Evolutionary conservation across 2,113 vertebrate genomes (phyloP), one percentile per base, ranked within the genome.

Genomic region (Gallinago jamesoni): DNA sequence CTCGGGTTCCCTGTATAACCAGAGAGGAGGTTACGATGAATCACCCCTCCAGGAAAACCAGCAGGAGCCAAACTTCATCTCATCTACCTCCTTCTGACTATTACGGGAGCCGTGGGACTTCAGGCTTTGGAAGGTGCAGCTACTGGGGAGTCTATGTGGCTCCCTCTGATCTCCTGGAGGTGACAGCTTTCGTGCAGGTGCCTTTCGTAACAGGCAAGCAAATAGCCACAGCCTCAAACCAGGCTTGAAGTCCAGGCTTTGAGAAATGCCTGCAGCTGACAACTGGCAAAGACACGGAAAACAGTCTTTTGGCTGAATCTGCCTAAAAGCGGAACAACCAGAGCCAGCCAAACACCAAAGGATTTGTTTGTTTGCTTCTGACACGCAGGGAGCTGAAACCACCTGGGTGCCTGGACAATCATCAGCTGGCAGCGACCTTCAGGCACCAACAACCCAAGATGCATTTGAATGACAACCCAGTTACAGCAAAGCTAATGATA

Each of bases 381-480:
- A 89, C 89, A 92, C 30, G 28, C 64, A 45, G 30, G 37, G 91
- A 80, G 69, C 56, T 68, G 67, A 84, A 92, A 82, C 57, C 68
- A 93, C 92, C 86, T 87, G 73, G 86, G 18, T 84, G 64, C 85
- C 68, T 31, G 77, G 86, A 90, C 89, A 84, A 50, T n/a, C 73
- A 75, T 89, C 88, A 82, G 62, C 92, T 93, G 92, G 76, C 73
- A 94, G 16, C 31, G 50, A 7, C 0, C 0, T 45, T 76, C 81
- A 87, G 77, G 62, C 89, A 91, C 53, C 66, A 66, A 27, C 83
- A 95, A 53, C 41, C 20, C n/a, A 37, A 76, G 76, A 69, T 52
- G 63, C 33, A 59, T 67, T 37, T 47, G 59, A 81, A 52, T 13
- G 53, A 87, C 89, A 89, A 52, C 23, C 28, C 13, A 15, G 77